Conservation (phyloP, 2,888 invertebrate species). For the Deroplatys truncata region DNA sequence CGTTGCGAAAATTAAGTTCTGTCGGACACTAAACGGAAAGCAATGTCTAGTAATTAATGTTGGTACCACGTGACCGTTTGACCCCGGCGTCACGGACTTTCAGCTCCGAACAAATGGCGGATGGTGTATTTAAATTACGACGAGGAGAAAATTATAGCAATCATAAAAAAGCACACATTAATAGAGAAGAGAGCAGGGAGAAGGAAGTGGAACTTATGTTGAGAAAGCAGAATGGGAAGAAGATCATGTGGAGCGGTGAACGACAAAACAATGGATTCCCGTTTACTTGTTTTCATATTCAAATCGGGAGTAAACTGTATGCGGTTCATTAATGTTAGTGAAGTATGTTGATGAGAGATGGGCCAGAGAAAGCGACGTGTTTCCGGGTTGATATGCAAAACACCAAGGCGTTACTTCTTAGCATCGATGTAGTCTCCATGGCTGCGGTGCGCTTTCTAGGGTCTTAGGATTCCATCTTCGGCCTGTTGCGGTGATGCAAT, state of each 20-base stretch:
- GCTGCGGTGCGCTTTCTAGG: too few species aligned
- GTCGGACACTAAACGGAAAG: background rate
- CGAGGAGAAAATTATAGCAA: constrained; percentile 4
- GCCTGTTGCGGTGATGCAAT: too few species aligned
- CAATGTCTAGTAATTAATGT: constrained; percentile 9
- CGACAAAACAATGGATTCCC: background rate
- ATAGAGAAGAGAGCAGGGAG: background rate
- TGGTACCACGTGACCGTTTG: background rate
- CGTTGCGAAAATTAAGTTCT: background rate
- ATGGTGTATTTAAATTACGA: constrained; percentile 27
- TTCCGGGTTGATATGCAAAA: background rate
- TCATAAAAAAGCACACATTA: constrained; percentile 17
- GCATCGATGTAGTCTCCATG: too few species aligned
- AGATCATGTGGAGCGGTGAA: background rate
- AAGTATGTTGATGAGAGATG: background rate
- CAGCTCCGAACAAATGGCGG: constrained; percentile 44
- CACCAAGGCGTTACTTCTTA: too few species aligned
- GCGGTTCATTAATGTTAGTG: background rate
- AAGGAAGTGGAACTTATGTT: background rate
- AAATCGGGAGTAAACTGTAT: background rate
- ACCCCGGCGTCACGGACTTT: constrained; percentile 39
- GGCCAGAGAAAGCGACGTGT: background rate
- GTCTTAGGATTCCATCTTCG: too few species aligned
- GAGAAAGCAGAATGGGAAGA: background rate
- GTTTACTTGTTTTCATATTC: background rate